phyloP scores from a whole-genome alignment of 2,797 vertebrate species.

The Aplochiton taeniatus region DNA sequence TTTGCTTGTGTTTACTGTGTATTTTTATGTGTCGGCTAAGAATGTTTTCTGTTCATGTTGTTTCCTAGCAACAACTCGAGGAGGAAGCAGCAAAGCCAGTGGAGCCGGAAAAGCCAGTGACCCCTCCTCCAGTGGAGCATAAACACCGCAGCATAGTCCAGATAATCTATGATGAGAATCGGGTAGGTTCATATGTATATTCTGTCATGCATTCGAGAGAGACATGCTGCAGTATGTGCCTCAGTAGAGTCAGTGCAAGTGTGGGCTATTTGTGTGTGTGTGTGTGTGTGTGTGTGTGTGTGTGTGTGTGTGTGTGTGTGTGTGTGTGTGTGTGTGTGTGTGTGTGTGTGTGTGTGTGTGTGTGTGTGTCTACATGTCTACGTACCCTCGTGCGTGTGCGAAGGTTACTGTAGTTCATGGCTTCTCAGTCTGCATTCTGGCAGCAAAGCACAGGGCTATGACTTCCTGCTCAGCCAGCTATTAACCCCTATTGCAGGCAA shows the following conservation, averaged over 20 bases:
- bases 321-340: neutral
- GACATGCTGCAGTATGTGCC: neutral
- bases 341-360: neutral
- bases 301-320: neutral
- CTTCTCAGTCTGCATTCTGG: slow-evolving; percentile 54
- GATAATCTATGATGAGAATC: slow-evolving; percentile 98
- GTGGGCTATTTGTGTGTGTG: neutral
- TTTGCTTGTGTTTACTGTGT: neutral
- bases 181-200: slow-evolving; percentile 76
- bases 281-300: neutral
- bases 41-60: slow-evolving; percentile 56
- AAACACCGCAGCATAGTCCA: slow-evolving; percentile 99
- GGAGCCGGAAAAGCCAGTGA: slow-evolving; percentile 95
- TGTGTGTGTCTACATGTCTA: neutral
- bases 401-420: slow-evolving; percentile 71
- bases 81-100: slow-evolving; percentile 98
- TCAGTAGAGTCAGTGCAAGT: neutral
- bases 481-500: slow-evolving; percentile 59
- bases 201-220: neutral
- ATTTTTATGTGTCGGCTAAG: slow-evolving; percentile 15
- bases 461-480: slow-evolving; percentile 50
- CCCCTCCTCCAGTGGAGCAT: slow-evolving; percentile 97
- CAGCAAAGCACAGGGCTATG: slow-evolving; percentile 47
- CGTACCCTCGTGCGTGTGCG: slow-evolving; percentile 1
- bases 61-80: slow-evolving; percentile 98